Evolutionary conservation across 2,888 invertebrate genomes (phyloP).

Genomic region (Pseudococcus viburni): DNA sequence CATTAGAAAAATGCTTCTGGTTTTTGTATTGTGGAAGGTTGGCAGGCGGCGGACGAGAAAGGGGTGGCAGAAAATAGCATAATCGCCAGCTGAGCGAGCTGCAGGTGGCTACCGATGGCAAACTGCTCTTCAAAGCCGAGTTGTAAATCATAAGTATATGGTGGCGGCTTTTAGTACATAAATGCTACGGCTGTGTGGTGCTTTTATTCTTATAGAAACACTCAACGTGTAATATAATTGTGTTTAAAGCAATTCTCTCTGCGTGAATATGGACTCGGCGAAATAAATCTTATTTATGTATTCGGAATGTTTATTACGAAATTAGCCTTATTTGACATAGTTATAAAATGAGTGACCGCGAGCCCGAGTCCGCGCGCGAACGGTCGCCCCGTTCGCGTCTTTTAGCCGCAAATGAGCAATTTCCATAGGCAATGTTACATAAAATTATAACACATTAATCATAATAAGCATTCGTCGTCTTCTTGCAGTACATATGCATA

Average conservation of each 20-base stretch:
- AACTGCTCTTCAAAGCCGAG: slow-evolving; percentile 64
- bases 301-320: slow-evolving; percentile 66
- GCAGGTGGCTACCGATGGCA: slow-evolving; percentile 64
- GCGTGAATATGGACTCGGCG: slow-evolving; percentile 61
- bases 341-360: slow-evolving; percentile 59
- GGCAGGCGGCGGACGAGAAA: neutral
- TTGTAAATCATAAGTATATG: slow-evolving; percentile 65
- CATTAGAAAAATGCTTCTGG: slow-evolving; percentile 65
- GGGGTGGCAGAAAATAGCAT: slow-evolving; percentile 57
- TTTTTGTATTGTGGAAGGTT: slow-evolving; percentile 45
- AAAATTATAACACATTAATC: slow-evolving; percentile 61
- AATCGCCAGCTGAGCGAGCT: slow-evolving; percentile 65
- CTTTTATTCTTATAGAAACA: slow-evolving; percentile 61
- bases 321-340: slow-evolving; percentile 66
- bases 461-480: neutral
- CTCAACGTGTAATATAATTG: slow-evolving; percentile 66
- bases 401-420: slow-evolving; percentile 20
- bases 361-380: neutral
- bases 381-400: neutral
- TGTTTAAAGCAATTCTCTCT: slow-evolving; percentile 66
- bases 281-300: slow-evolving; percentile 66
- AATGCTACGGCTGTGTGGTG: slow-evolving; percentile 14
- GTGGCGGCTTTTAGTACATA: slow-evolving; percentile 48
- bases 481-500: neutral
- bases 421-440: slow-evolving; percentile 50